Percentiles rank a stretch among this genome's conserved stretches.
These are phyloP conservation scores for Dynastes grantii DNA, from an alignment of 2,888 invertebrate genomes.

Conservation along the genomic window DNA sequence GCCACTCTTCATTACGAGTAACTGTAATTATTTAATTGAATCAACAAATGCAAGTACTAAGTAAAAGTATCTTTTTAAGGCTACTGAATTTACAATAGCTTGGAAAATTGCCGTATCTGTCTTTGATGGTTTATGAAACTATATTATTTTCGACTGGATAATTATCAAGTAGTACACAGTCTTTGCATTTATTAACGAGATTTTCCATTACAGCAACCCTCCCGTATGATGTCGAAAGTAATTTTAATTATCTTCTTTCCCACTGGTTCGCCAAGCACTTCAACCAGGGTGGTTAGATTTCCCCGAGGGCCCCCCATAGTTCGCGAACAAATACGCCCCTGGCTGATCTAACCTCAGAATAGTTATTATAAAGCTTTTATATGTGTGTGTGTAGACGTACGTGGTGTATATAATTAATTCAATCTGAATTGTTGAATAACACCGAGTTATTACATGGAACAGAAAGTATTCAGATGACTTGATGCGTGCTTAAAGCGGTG, in stretches of 20 bases:
- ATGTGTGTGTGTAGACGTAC: background rate
- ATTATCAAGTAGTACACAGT: background rate
- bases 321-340: conserved; percentile 27
- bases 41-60: too few relatives aligned
- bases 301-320: conserved; percentile 26
- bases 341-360: conserved; percentile 19
- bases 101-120: too few relatives aligned
- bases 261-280: conserved; percentile 18
- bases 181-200: background rate
- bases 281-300: conserved; percentile 25
- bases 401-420: conserved; percentile 34
- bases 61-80: too few relatives aligned
- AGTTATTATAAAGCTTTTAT: conserved; percentile 27
- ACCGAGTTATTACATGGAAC: conserved; percentile 42
- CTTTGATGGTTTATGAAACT: background rate
- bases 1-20: too few relatives aligned
- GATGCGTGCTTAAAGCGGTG: conserved; percentile 35
- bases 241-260: conserved; percentile 43
- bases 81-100: too few relatives aligned
- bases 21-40: too few relatives aligned
- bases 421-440: conserved; percentile 49
- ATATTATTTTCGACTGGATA: background rate
- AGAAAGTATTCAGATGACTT: conserved; percentile 38
- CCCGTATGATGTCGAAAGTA: background rate
- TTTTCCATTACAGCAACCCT: background rate